Evolutionary conservation across 2,888 invertebrate genomes (phyloP).

Genomic region (Podabrus alpinus): DNA sequence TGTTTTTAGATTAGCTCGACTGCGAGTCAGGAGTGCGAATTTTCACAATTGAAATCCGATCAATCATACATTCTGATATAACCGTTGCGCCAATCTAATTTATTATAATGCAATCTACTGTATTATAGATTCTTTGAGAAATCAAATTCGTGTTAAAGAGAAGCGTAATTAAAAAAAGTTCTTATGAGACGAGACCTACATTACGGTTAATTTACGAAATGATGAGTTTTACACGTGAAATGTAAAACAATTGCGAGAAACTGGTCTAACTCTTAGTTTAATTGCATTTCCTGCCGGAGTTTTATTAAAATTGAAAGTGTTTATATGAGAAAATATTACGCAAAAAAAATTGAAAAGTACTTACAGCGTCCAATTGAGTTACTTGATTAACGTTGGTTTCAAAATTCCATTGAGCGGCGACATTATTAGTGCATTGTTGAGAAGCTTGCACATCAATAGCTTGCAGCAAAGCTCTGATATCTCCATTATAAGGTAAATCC

Average conservation of each 20-base stretch:
- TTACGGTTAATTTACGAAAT: slow-evolving; percentile 8
- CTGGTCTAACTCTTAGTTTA: slow-evolving; percentile 4
- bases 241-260: slow-evolving; percentile 12
- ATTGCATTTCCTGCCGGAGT: slow-evolving; percentile 6
- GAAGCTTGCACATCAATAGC: slow-evolving; percentile 77
- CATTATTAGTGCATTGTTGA: slow-evolving; percentile 81
- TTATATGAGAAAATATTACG: slow-evolving; percentile 11
- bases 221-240: slow-evolving; percentile 1
- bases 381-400: slow-evolving; percentile 85
- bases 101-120: not conserved
- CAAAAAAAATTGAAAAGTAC: slow-evolving; percentile 52
- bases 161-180: not conserved
- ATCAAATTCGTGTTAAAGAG: not conserved
- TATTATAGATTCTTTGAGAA: not conserved
- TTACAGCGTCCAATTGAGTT: slow-evolving; percentile 82
- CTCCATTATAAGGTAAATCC: slow-evolving; percentile 28
- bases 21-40: no score
- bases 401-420: slow-evolving; percentile 88
- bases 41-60: not conserved
- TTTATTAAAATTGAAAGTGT: slow-evolving; percentile 1
- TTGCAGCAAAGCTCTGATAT: slow-evolving; percentile 63
- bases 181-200: slow-evolving; percentile 12
- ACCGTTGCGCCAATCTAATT: not conserved
- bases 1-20: no score
- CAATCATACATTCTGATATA: not conserved